These are phyloP conservation scores for Phaethon lepturus DNA, from an alignment of 2,113 vertebrate species.

Conservation along the genomic window DNA sequence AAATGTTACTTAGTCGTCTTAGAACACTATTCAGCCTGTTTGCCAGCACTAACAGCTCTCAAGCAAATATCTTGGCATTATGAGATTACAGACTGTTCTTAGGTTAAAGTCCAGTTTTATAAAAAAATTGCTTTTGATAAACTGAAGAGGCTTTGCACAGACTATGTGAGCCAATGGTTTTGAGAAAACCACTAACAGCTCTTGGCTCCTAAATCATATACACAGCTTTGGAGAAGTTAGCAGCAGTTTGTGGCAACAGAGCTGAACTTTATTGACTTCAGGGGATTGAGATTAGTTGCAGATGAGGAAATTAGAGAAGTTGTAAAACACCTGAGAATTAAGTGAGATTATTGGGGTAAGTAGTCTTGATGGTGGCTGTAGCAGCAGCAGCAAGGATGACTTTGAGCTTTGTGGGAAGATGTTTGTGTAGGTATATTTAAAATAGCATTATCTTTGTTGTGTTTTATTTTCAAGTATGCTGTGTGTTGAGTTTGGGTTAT, in stretches of 20 bases:
- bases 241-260: not conserved
- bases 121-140: not conserved
- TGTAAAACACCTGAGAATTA: not conserved
- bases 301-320: not conserved
- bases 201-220: rapidly evolving
- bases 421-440: not conserved
- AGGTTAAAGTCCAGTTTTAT: not conserved
- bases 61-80: not conserved
- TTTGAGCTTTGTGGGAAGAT: not conserved
- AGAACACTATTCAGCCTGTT: not conserved
- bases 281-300: not conserved
- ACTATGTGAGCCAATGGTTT: rapidly evolving
- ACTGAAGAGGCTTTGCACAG: not conserved
- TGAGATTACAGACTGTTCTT: not conserved
- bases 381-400: rapidly evolving
- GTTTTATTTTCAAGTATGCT: not conserved
- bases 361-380: rapidly evolving
- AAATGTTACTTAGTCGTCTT: not conserved
- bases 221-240: not conserved
- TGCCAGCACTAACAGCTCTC: not conserved
- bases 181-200: not conserved
- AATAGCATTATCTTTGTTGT: rapidly evolving
- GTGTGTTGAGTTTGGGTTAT: not conserved
- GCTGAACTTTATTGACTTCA: not conserved
- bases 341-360: not conserved